Evolutionary conservation across 2,888 invertebrate genomes (phyloP), one percentile per base, ranked within the genome.

Genomic region (Dexiosoma caninum): DNA sequence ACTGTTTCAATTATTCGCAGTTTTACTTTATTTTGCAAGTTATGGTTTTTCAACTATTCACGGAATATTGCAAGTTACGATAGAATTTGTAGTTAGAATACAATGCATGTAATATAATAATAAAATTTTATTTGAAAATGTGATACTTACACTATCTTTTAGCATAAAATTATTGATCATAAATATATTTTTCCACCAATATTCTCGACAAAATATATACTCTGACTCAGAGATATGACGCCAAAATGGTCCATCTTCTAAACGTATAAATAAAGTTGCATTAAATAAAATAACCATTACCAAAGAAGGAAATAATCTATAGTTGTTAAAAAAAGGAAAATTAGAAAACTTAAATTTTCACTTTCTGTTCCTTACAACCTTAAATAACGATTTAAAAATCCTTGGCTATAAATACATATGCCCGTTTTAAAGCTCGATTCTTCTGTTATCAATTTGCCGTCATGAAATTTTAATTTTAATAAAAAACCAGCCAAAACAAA

Each of bases 401-500:
- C 70, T 23, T 84, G 83, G 6, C 85, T 82, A 80, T 87, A 84
- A 2, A 84, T 82, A 4, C 71, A 78, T 10, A 85, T 40, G 32
- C 85, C 85, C n/a, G 35, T n/a, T 1, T 62, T 5, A 8, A 72
- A 55, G 19, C 53, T 79, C 0, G 87, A 80, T 3, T 74, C 78
- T 0, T 62, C 46, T 10, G 78, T 81, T 5, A 88, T 79, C 21
- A 83, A 69, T 9, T 85, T 76, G 0, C 82, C 79, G 23, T 85
- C 75, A 16, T 84, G 83, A 40, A 88, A 88, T 60, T 85, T 86
- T 2, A 86, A 76, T 55, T 85, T 86, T 0, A 91, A 90, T 19
- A 93, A 86, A 87, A 92, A 93, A 0, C 91, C 92, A 0, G 92
- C 92, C 82, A 93, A 91, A 0, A 92, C 90, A 86, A 93, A 92